phyloP scores from a whole-genome alignment of 1,140 invertebrate species.

The Drosophila nebulosa region DNA sequence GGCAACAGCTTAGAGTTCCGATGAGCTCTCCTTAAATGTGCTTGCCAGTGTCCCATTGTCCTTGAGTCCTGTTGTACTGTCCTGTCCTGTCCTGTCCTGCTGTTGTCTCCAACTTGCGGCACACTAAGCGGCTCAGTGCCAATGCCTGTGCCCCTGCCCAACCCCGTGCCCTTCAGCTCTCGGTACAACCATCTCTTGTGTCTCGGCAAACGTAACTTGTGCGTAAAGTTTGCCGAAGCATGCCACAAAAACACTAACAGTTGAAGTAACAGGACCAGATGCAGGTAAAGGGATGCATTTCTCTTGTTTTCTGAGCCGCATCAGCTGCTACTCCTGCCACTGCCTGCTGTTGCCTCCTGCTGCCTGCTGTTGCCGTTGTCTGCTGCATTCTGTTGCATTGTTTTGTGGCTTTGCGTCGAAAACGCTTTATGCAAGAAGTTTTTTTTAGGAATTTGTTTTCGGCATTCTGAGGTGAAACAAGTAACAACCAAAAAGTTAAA shows the following conservation, averaged over 20 bases:
- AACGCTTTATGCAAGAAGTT: neutral
- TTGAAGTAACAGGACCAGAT: neutral
- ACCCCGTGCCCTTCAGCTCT: constrained; percentile 22
- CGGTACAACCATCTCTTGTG: neutral
- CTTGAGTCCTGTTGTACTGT: too few relatives aligned
- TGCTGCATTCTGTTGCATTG: constrained; percentile 3
- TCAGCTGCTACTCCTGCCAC: constrained; percentile 11
- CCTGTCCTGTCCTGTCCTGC: constrained; percentile 8
- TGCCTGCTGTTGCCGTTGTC: neutral
- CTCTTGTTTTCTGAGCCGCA: constrained; percentile 1
- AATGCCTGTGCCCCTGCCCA: too few relatives aligned
- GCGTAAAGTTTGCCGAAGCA: constrained; percentile 13
- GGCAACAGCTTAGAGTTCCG: constrained; percentile 28
- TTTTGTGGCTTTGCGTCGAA: neutral
- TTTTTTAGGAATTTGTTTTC: neutral
- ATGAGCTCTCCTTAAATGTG: constrained; percentile 44
- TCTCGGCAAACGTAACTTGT: constrained; percentile 14
- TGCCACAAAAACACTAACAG: neutral
- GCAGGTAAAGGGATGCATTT: constrained; percentile 1
- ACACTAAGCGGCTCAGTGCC: neutral
- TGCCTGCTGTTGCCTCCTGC: neutral
- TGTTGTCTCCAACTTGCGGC: constrained; percentile 24
- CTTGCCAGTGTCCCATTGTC: constrained; percentile 10
- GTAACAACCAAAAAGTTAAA: neutral
- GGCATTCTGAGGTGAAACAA: constrained; percentile 11